phyloP scores from a whole-genome alignment of 1,140 invertebrate genomes.

The Meteorus sp. region DNA sequence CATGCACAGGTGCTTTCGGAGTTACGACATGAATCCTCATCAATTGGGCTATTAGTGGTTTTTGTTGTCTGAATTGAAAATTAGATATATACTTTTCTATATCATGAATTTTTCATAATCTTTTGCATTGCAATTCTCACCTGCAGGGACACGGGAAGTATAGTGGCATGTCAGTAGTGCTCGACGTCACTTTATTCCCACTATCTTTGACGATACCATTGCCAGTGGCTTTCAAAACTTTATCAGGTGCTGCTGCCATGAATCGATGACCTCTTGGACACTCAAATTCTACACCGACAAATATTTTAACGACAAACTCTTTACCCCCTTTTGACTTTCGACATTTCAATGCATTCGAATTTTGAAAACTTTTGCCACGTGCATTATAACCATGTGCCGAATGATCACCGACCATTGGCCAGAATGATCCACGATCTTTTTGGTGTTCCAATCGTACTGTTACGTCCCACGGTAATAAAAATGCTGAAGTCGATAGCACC shows the following conservation, averaged over 20 bases:
- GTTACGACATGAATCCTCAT: constrained; percentile 89
- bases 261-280: constrained; percentile 94
- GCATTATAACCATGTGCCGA: constrained; percentile 39
- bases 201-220: constrained; percentile 81
- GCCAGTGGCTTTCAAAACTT: constrained; percentile 77
- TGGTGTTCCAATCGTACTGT: constrained; percentile 65
- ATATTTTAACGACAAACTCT: constrained; percentile 86
- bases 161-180: constrained; percentile 81
- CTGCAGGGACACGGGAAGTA: constrained; percentile 89
- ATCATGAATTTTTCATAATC: too few species aligned
- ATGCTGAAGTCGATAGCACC: constrained; percentile 86
- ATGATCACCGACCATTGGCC: constrained; percentile 50
- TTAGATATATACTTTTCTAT: neutral
- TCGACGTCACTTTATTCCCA: constrained; percentile 78
- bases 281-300: constrained; percentile 96
- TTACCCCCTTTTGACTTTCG: constrained; percentile 57
- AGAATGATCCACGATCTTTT: constrained; percentile 52
- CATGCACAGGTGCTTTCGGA: constrained; percentile 85
- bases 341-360: constrained; percentile 48
- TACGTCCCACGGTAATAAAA: constrained; percentile 94
- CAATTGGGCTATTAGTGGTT: constrained; percentile 78
- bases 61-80: constrained; percentile 56
- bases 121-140: constrained; percentile 57
- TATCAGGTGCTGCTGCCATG: constrained; percentile 88
- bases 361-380: constrained; percentile 51